Percentiles rank a stretch among this genome's conserved stretches.
phyloP scores from a whole-genome alignment of 2,797 vertebrate species.

The Tamandua tetradactyla region DNA sequence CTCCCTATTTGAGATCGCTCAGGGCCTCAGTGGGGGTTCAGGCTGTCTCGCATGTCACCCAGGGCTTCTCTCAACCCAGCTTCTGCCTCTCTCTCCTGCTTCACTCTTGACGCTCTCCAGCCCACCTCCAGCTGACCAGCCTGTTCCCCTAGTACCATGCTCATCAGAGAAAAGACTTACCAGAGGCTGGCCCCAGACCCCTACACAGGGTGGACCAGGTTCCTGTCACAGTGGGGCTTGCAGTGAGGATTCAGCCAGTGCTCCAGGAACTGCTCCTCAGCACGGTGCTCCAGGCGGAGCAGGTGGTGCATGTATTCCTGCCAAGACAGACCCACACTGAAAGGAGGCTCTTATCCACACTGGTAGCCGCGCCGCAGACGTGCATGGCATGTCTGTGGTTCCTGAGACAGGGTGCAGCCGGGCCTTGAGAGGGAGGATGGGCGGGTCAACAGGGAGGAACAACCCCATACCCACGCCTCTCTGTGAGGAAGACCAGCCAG shows the following conservation, averaged over 20 bases:
- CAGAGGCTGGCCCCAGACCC: neutral
- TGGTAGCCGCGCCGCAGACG: fast-evolving
- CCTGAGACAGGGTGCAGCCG: neutral
- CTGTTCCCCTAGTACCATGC: neutral
- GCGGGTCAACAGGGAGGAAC: neutral
- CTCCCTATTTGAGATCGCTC: neutral
- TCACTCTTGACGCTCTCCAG: neutral
- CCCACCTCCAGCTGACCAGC: neutral
- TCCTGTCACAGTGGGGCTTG: slow-evolving; percentile 92
- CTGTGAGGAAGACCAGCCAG: neutral
- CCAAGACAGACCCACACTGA: neutral
- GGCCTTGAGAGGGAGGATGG: neutral
- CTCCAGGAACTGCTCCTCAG: slow-evolving; percentile 93
- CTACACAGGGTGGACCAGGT: slow-evolving; percentile 91
- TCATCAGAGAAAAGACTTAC: slow-evolving; percentile 65
- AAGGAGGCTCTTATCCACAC: neutral
- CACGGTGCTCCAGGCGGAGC: slow-evolving; percentile 91
- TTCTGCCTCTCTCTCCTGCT: neutral
- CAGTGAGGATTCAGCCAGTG: slow-evolving; percentile 96
- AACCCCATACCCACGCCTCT: fast-evolving
- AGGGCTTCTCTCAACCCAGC: neutral
- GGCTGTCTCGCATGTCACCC: neutral
- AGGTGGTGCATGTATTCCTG: slow-evolving; percentile 93
- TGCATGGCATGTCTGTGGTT: fast-evolving
- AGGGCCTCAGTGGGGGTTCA: neutral